Base-by-base conservation (phyloP, 2,888 invertebrate species). In the Sepioteuthis lessoniana region DNA sequence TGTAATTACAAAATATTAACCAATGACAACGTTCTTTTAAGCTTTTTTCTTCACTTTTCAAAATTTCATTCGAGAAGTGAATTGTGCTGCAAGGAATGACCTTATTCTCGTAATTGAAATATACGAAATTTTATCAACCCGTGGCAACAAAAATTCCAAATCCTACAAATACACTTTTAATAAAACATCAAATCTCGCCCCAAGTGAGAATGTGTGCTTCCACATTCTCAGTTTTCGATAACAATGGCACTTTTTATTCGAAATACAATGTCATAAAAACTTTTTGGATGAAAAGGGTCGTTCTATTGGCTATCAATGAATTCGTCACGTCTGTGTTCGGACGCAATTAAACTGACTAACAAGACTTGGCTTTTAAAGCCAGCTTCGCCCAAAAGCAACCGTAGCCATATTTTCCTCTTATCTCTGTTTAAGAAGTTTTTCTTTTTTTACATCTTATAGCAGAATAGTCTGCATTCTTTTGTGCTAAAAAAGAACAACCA, bases 131-230 rank as follows among this genome's bases (percentile, higher is more conserved):
- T 55, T 25, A 55, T 55, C 25, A 55, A 55, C 55, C 55, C 25
- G 25, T 21, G 55, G 55, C 21, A 50, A 50, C 28, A 7, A 25
- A 55, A 25, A 55, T 25, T 25, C 4, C 5, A 21, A 25, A 55
- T 25, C 55, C 25, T 7, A 25, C 25, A 55, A 55, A 55, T 55
- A 25, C 55, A 55, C 28, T 55, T 10, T 35, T 42, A 42, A 76
- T n/a, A n/a, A 76, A n/a, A n/a, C 76, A 76, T 76, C 76, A 76
- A 76, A 76, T 76, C 35, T 76, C 76, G 76, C n/a, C n/a, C 76
- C n/a, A n/a, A 76, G 76, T n/a, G 76, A 76, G 35, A 76, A 35
- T 0, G 4, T 16, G 13, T 4, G 76, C n/a, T 76, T 76, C 76
- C n/a, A 10, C n/a, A 16, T 35, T 2, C 4, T 76, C 35, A 16